Evolutionary conservation across 1,140 invertebrate genomes (phyloP).

Genomic region (Brachionus koreanus): DNA sequence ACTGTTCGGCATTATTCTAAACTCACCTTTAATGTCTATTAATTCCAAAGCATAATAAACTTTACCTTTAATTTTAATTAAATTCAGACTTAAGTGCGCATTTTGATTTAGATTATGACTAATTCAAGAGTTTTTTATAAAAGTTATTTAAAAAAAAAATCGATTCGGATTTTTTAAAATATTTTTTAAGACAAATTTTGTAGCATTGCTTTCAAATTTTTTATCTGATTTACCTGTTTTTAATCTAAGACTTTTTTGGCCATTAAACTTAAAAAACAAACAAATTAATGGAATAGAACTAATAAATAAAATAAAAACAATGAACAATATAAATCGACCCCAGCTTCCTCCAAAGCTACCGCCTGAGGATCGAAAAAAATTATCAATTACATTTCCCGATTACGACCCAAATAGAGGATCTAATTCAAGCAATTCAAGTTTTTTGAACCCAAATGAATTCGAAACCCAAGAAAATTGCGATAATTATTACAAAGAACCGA

Average conservation of each 20-base stretch:
- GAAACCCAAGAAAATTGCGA: not conserved
- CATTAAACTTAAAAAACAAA: not conserved
- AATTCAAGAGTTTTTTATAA: not conserved
- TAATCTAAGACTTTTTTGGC: not conserved
- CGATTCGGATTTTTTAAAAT: not conserved
- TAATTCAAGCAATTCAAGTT: not conserved
- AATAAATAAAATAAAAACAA: not conserved
- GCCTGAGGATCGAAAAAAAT: not conserved
- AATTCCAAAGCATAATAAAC: not conserved
- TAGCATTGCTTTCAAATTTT: not conserved
- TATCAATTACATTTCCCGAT: conserved; percentile 8
- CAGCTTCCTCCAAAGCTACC: not conserved
- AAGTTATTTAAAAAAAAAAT: not conserved
- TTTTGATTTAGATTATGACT: not conserved
- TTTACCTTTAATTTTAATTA: not conserved
- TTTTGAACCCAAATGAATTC: not conserved
- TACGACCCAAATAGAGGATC: not conserved
- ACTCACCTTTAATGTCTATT: not conserved
- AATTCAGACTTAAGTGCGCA: not conserved
- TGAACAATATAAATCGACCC: not conserved
- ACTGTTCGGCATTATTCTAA: not conserved
- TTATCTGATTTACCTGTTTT: not conserved
- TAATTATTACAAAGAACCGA: not conserved
- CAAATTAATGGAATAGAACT: not conserved
- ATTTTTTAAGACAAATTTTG: not conserved